Conservation (phyloP, 2,113 vertebrate species). For the Phylloscopus whistleri region DNA sequence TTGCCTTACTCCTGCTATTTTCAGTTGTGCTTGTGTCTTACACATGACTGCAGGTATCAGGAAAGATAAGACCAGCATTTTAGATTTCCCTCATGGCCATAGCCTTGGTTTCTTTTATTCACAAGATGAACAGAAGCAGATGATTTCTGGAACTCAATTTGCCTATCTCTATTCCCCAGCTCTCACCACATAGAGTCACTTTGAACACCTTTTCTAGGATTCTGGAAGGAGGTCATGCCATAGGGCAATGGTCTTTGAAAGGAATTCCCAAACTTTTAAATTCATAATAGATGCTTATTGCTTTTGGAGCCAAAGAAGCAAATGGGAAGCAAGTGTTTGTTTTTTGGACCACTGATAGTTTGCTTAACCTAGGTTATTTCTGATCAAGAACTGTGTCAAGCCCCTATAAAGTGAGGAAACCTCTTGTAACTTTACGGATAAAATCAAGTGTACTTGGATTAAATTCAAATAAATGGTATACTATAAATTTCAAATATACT, state of each 20-base stretch:
- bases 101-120: background rate
- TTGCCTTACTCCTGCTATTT: background rate
- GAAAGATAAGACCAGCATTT: background rate
- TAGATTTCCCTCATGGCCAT: background rate
- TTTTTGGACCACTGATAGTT: background rate
- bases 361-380: background rate
- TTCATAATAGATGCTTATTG: background rate
- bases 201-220: background rate
- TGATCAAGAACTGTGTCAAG: background rate
- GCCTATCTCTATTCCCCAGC: background rate
- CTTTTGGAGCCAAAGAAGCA: background rate
- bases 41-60: background rate
- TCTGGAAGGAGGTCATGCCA: background rate
- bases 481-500: background rate
- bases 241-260: background rate
- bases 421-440: background rate
- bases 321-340: background rate
- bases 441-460: background rate
- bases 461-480: background rate
- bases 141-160: background rate
- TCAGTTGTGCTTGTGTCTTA: background rate
- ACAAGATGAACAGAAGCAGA: background rate
- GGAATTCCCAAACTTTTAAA: background rate
- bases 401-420: background rate
- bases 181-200: background rate